Percentiles rank a stretch among this genome's conserved stretches.
phyloP scores from a whole-genome alignment of 2,797 vertebrate genomes.

The Pseudochirops corinnae region DNA sequence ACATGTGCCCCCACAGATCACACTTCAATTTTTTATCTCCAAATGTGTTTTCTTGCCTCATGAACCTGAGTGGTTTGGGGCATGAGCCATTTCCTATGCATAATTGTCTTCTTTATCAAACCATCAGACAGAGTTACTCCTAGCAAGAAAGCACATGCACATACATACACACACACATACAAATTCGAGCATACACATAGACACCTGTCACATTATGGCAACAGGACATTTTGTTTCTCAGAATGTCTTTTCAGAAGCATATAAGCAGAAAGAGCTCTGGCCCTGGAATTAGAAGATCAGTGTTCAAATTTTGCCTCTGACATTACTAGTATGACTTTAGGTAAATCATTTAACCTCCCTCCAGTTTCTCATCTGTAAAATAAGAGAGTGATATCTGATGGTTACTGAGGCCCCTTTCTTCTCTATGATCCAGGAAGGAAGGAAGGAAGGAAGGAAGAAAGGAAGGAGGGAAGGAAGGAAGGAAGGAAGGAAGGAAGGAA shows the following conservation, averaged over 20 bases:
- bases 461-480: rapidly evolving
- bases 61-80: constrained; percentile 47
- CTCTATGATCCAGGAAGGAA: neutral
- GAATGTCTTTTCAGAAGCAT: neutral
- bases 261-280: neutral
- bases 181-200: neutral
- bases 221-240: neutral
- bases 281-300: neutral
- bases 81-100: constrained; percentile 46
- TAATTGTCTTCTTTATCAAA: constrained; percentile 13
- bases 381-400: neutral
- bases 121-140: neutral
- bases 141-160: neutral
- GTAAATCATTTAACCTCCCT: neutral
- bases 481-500: rapidly evolving
- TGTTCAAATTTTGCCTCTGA: neutral
- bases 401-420: neutral
- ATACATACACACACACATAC: neutral
- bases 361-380: neutral
- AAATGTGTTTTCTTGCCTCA: constrained; percentile 47
- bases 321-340: neutral
- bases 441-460: neutral
- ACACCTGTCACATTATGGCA: neutral
- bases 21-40: constrained; percentile 40
- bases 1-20: neutral